Evolutionary conservation across 2,113 vertebrate genomes (phyloP), one percentile per base, ranked within the genome.

Genomic region (Hemiprocne comata): DNA sequence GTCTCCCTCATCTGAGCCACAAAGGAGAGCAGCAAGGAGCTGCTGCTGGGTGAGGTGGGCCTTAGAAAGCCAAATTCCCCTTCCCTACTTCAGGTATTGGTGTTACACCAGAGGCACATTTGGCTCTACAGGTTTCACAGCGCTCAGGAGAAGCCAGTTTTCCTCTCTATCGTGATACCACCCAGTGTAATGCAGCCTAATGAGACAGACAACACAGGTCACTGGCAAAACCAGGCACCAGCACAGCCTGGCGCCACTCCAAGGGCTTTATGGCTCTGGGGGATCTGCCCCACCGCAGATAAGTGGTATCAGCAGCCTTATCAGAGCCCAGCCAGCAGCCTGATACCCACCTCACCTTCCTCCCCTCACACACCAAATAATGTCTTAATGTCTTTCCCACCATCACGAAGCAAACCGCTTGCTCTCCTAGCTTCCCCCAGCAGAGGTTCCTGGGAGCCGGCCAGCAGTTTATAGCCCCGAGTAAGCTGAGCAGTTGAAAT

Each of bases 241-340:
- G 67, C 55, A 17, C 0, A 28, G n/a, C 26, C 62, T 53, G 71
- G 60, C 18, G 0, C 10, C 1, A 7, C n/a, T 84, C 91, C 76
- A 82, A 54, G 57, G 48, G 14, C 33, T 91, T 76, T 58, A 6
- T 33, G 29, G 6, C 21, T 31, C 50, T 16, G 44, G 16, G 42
- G 38, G 13, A 20, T 25, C 55, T 34, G 36, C n/a, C 29, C 54
- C 50, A 1, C 20, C 0, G 0, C 3, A 65, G 74, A 33, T 34
- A 75, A 85, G n/a, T 13, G 46, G 5, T 40, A 73, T 29, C 66
- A 69, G 40, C 31, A 46, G 31, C 18, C 83, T 40, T 6, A 58
- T 31, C 11, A 23, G 71, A 81, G 58, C 36, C 62, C 65, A 46
- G 42, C 62, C 65, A 46, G 42, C 18, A 76, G 34, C 66, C 58